Evolutionary conservation across 2,797 vertebrate genomes (phyloP).

Genomic region (Ataeniobius toweri): DNA sequence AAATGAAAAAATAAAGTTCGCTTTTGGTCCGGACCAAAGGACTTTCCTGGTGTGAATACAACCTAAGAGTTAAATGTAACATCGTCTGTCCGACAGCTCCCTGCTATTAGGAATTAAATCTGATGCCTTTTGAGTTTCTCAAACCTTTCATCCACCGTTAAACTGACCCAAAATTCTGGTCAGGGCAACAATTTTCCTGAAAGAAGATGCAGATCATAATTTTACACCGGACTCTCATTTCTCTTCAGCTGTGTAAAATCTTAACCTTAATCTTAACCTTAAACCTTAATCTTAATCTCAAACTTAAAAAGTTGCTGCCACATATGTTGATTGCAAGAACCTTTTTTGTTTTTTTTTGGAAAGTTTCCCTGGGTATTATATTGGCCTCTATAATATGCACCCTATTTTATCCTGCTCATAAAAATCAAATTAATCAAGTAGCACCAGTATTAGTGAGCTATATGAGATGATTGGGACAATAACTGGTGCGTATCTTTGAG

Average conservation of each 20-base stretch:
- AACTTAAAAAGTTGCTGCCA: constrained; percentile 46
- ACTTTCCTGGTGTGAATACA: no score
- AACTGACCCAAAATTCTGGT: constrained; percentile 32
- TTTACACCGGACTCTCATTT: constrained; percentile 40
- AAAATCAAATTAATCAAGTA: constrained; percentile 65
- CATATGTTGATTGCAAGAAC: constrained; percentile 53
- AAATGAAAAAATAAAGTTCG: no score
- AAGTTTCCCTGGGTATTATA: constrained; percentile 51
- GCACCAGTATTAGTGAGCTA: constrained; percentile 47
- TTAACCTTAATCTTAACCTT: no score
- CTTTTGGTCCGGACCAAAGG: no score
- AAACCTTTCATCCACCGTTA: constrained; percentile 6
- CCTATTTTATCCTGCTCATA: constrained; percentile 57
- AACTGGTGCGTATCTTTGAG: constrained; percentile 58
- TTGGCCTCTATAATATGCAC: constrained; percentile 61
- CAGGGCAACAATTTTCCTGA: constrained; percentile 30
- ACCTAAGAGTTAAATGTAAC: no score
- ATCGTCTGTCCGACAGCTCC: not conserved
- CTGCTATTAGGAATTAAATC: not conserved
- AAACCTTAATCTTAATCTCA: constrained; percentile 1
- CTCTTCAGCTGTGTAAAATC: constrained; percentile 16
- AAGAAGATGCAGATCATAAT: constrained; percentile 36
- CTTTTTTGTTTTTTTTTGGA: constrained; percentile 48
- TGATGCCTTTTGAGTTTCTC: constrained; percentile 21
- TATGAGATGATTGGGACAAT: constrained; percentile 61